A percentile compares a stretch with the other conserved stretches of the same genome.
Conservation (phyloP, 2,797 vertebrate genomes). For the Gambusia yucatana region DNA sequence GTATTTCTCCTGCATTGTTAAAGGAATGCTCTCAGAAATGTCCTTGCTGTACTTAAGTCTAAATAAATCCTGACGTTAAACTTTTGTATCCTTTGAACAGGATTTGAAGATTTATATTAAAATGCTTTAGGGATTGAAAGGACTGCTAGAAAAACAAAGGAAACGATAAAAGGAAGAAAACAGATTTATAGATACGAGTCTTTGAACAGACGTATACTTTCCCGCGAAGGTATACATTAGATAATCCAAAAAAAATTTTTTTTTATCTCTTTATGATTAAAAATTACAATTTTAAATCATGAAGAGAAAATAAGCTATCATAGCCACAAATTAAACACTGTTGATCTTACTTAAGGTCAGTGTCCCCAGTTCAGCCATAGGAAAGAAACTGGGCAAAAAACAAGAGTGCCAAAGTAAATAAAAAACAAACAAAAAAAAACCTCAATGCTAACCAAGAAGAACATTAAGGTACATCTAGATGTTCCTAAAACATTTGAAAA, state of each 20-base stretch:
- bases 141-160: background rate
- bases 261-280: too few species aligned
- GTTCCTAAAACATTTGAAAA: background rate
- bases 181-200: too few species aligned
- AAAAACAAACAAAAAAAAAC: background rate
- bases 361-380: background rate
- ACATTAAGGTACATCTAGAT: background rate
- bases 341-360: background rate
- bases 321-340: background rate
- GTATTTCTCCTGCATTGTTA: constrained; percentile 63
- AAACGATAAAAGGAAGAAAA: background rate
- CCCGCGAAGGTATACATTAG: too few species aligned
- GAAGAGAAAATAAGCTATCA: background rate
- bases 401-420: background rate
- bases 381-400: background rate
- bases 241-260: background rate
- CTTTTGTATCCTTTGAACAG: constrained; percentile 51
- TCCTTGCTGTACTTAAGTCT: constrained; percentile 54
- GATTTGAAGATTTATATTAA: constrained; percentile 33
- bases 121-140: constrained; percentile 24
- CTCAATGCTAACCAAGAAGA: background rate
- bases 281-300: too few species aligned
- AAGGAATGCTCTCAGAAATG: constrained; percentile 51
- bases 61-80: constrained; percentile 61
- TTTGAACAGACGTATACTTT: background rate